These are phyloP conservation scores for Thyatira batis DNA, from an alignment of 2,888 invertebrate species.

Conservation along the genomic window DNA sequence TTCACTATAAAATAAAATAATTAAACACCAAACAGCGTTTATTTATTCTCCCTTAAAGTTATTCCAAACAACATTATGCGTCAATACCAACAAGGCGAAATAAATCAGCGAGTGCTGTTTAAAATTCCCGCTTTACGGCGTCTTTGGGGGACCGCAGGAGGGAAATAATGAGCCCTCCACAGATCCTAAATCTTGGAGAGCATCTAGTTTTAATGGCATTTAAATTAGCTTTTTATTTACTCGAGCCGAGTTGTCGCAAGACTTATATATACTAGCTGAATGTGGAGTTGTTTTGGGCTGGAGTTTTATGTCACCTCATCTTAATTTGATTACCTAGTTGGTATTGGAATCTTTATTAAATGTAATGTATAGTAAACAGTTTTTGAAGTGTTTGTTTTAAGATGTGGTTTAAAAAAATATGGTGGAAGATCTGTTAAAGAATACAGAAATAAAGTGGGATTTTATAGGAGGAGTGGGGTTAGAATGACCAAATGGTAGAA, in stretches of 20 bases:
- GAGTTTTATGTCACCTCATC: slow-evolving; percentile 5
- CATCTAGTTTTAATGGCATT: slow-evolving; percentile 79
- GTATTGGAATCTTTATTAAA: background rate
- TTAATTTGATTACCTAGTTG: background rate
- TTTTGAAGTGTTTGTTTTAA: background rate
- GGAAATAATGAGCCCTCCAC: slow-evolving; percentile 46
- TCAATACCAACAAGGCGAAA: slow-evolving; percentile 26
- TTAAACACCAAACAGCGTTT: no score
- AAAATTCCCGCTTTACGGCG: slow-evolving; percentile 22
- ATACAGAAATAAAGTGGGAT: no score
- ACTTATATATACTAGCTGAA: slow-evolving; percentile 5
- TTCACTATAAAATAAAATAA: no score
- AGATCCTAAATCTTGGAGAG: slow-evolving; percentile 62
- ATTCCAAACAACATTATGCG: slow-evolving; percentile 13
- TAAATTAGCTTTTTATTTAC: slow-evolving; percentile 80
- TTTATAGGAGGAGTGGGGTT: no score
- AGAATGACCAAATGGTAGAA: no score
- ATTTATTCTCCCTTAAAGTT: slow-evolving; percentile 1
- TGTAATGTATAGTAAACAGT: background rate
- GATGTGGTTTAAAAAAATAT: no score
- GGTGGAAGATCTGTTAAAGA: no score
- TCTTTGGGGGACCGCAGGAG: slow-evolving; percentile 34
- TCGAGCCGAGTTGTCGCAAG: slow-evolving; percentile 18
- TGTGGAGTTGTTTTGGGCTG: slow-evolving; percentile 4
- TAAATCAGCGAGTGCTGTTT: slow-evolving; percentile 27